Percentiles rank a stretch among this genome's conserved stretches.
Evolutionary conservation across 2,113 vertebrate species (phyloP).

Genomic region (Eublepharis macularius): DNA sequence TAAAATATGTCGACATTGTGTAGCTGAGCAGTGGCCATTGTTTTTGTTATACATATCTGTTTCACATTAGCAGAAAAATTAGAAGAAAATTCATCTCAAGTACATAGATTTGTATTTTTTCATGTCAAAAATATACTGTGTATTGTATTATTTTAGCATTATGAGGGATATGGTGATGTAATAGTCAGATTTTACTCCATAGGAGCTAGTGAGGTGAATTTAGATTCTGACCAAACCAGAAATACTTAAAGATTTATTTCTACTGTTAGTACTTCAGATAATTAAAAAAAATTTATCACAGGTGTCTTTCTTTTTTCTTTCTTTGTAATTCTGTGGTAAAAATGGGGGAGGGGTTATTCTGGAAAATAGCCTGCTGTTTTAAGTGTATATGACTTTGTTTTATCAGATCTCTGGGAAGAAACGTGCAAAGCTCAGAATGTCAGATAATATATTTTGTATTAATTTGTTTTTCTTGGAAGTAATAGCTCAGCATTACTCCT

Average conservation of each 20-base stretch:
- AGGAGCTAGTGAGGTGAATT: constrained; percentile 54
- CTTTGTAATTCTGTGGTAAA: constrained; percentile 61
- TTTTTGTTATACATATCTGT: constrained; percentile 63
- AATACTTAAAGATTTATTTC: constrained; percentile 71
- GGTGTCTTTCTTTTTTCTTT: constrained; percentile 43
- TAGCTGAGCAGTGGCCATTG: constrained; percentile 53
- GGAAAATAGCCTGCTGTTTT: constrained; percentile 61
- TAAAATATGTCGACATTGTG: constrained; percentile 69
- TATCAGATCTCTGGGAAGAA: constrained; percentile 59
- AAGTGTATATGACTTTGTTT: constrained; percentile 30
- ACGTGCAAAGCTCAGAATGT: constrained; percentile 14
- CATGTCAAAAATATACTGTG: constrained; percentile 70
- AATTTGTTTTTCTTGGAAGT: constrained; percentile 39
- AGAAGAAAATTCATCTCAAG: constrained; percentile 54
- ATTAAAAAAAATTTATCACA: constrained; percentile 66
- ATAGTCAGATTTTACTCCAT: constrained; percentile 61
- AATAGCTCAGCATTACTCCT: constrained; percentile 34
- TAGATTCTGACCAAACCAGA: constrained; percentile 64
- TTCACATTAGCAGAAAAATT: constrained; percentile 51
- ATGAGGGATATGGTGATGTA: constrained; percentile 51
- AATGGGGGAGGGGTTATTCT: constrained; percentile 53
- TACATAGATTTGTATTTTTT: constrained; percentile 47
- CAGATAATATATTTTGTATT: constrained; percentile 39
- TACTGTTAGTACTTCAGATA: constrained; percentile 67
- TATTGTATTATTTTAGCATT: constrained; percentile 53